Conservation (phyloP, 2,113 vertebrate species). For the Taxidea taxus region DNA sequence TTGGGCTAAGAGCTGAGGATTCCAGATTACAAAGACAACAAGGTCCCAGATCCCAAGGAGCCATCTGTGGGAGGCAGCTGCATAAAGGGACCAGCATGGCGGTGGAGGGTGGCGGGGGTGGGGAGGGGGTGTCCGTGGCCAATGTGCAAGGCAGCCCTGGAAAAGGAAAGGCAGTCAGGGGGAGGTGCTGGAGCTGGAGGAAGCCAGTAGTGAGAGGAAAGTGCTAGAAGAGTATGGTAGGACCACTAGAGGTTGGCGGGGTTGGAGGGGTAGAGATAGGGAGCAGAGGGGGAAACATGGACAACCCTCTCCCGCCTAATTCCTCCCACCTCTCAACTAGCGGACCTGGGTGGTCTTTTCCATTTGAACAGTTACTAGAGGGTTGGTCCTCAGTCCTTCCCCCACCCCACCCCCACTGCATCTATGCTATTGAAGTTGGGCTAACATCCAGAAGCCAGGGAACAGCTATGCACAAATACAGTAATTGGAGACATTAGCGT, state of each 20-base stretch:
- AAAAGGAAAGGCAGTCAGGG: not conserved
- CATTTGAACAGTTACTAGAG: not conserved
- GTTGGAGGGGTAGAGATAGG: not conserved
- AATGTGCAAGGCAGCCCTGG: not conserved
- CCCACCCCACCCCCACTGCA: not conserved
- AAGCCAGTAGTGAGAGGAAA: not conserved
- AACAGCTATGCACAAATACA: constrained; percentile 73
- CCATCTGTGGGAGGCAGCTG: not conserved
- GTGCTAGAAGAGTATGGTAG: not conserved
- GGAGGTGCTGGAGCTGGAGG: not conserved
- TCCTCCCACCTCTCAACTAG: not conserved
- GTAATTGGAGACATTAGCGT: constrained; percentile 76
- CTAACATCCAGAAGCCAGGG: constrained; percentile 66
- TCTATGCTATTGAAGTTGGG: constrained; percentile 63
- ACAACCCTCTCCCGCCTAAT: no score
- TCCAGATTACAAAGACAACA: not conserved
- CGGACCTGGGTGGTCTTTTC: not conserved
- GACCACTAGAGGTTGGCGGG: not conserved
- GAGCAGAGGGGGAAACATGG: not conserved
- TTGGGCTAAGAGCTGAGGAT: not conserved
- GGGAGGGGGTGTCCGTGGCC: not conserved
- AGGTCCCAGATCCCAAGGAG: not conserved
- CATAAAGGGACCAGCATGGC: not conserved
- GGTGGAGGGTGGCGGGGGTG: not conserved
- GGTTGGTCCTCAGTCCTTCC: not conserved